Percentiles rank a stretch among this genome's conserved stretches.
Evolutionary conservation across 2,113 vertebrate genomes (phyloP).

Genomic region (Balaenoptera acutorostrata): DNA sequence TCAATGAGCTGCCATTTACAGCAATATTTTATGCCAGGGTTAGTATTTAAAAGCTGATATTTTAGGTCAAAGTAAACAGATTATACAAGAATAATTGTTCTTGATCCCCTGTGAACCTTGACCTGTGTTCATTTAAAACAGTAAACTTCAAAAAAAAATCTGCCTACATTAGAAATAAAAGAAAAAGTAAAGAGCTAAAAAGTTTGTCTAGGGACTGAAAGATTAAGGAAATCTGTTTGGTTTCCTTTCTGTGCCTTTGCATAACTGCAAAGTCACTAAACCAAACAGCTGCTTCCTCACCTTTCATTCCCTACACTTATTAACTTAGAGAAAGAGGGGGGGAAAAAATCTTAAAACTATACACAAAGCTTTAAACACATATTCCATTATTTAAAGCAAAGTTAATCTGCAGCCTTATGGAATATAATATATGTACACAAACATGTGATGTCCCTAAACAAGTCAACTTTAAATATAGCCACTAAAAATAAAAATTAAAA

Average conservation of each 20-base stretch:
- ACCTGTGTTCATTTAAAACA: constrained; percentile 83
- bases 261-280: constrained; percentile 89
- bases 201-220: constrained; percentile 92
- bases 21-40: constrained; percentile 95
- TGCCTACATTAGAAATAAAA: constrained; percentile 87
- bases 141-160: constrained; percentile 82
- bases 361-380: constrained; percentile 93
- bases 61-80: constrained; percentile 94
- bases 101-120: constrained; percentile 95
- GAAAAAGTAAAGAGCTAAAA: constrained; percentile 84
- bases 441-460: constrained; percentile 78
- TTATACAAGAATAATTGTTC: constrained; percentile 90
- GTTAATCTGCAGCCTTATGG: constrained; percentile 99
- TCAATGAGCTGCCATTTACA: constrained; percentile 94
- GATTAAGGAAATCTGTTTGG: constrained; percentile 92
- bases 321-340: constrained; percentile 83
- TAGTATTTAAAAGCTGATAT: constrained; percentile 86
- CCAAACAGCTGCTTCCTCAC: constrained; percentile 90
- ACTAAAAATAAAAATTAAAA: constrained; percentile 75
- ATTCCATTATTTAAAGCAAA: constrained; percentile 89
- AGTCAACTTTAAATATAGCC: constrained; percentile 79
- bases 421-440: constrained; percentile 87
- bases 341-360: constrained; percentile 87
- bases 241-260: constrained; percentile 88
- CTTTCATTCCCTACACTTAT: constrained; percentile 91